These are phyloP conservation scores for Serranus cabrilla DNA, from an alignment of 2,797 vertebrate species.

Conservation along the genomic window DNA sequence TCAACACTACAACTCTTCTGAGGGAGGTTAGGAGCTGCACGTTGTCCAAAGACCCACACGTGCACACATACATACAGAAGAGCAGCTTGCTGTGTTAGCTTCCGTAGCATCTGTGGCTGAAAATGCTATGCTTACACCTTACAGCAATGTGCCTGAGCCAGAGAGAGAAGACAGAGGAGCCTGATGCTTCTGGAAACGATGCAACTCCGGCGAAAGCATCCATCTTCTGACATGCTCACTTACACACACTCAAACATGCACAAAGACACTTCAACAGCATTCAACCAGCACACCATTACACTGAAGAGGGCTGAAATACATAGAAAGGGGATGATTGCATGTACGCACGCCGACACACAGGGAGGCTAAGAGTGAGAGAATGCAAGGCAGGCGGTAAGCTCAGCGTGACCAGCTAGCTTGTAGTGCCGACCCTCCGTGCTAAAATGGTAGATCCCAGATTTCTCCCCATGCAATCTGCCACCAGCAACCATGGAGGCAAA, in stretches of 20 bases:
- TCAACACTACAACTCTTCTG: slow-evolving; percentile 40
- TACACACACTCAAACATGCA: slow-evolving; percentile 27
- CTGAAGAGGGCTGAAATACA: slow-evolving; percentile 15
- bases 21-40: slow-evolving; percentile 25
- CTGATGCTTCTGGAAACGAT: slow-evolving; percentile 51
- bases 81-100: slow-evolving; percentile 27
- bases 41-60: slow-evolving; percentile 8
- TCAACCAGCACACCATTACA: slow-evolving; percentile 14
- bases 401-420: slow-evolving; percentile 69
- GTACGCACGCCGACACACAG: slow-evolving; percentile 3
- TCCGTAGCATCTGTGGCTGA: slow-evolving; percentile 18
- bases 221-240: slow-evolving; percentile 57
- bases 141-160: slow-evolving; percentile 34
- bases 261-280: slow-evolving; percentile 21
- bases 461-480: slow-evolving; percentile 67
- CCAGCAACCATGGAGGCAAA: slow-evolving; percentile 75
- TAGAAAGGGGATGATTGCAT: slow-evolving; percentile 1
- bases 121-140: slow-evolving; percentile 21
- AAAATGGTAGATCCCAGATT: slow-evolving; percentile 83
- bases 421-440: slow-evolving; percentile 65
- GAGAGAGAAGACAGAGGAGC: slow-evolving; percentile 22
- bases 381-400: slow-evolving; percentile 48
- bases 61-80: slow-evolving; percentile 13
- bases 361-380: slow-evolving; percentile 54
- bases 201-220: slow-evolving; percentile 62